These are phyloP conservation scores for Podotricha telesiphe DNA, from an alignment of 2,888 invertebrate species.

Conservation along the genomic window DNA sequence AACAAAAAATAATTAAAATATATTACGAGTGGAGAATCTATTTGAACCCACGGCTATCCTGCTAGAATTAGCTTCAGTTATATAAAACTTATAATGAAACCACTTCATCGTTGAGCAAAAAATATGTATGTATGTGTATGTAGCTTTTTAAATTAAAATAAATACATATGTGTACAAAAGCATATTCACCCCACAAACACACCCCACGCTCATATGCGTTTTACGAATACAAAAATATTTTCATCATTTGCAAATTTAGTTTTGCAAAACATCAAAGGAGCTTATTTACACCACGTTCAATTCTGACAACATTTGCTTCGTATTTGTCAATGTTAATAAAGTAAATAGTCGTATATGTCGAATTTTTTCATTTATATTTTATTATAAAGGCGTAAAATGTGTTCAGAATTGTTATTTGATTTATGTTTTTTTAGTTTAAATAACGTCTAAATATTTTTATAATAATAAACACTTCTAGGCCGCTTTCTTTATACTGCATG, in stretches of 20 bases:
- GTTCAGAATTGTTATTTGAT: no score
- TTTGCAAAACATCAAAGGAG: conserved; percentile 24
- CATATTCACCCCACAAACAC: background rate
- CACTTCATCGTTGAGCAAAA: no score
- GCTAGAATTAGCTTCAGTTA: background rate
- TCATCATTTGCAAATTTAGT: conserved; percentile 11
- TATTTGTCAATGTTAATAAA: background rate
- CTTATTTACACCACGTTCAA: conserved; percentile 18
- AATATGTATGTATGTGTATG: background rate
- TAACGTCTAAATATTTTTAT: no score
- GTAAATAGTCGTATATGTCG: background rate
- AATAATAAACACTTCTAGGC: no score
- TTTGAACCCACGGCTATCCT: no score
- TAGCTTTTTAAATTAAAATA: background rate
- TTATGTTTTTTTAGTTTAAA: no score
- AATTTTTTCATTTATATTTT: no score
- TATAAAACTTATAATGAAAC: no score
- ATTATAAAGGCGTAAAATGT: no score
- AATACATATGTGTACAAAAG: conserved; percentile 13
- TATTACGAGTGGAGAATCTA: background rate
- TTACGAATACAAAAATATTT: conserved; percentile 14
- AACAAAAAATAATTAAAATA: background rate
- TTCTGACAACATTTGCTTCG: background rate
- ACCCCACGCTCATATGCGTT: background rate
- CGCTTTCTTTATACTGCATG: no score